Percentiles rank a stretch among this genome's conserved stretches.
Evolutionary conservation across 2,797 vertebrate genomes (phyloP).

Genomic region (Odontamblyopus rebecca): DNA sequence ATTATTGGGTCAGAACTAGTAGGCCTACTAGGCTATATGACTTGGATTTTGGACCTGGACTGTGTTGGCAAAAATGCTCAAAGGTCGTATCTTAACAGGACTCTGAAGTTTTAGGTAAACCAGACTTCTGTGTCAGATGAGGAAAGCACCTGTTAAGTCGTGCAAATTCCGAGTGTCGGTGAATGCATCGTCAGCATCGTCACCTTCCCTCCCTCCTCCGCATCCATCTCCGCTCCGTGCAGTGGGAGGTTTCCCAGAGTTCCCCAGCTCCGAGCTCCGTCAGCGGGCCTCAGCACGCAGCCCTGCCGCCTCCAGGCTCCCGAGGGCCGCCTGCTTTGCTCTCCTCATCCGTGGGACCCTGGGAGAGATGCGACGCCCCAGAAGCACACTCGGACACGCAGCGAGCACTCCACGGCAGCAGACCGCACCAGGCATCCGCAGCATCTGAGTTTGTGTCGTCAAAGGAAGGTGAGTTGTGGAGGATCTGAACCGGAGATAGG

Average conservation of each 20-base stretch:
- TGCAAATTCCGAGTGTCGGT: neutral
- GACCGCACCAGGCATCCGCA: neutral
- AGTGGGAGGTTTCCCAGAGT: conserved; percentile 1
- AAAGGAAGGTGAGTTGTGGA: neutral
- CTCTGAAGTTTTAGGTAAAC: no score
- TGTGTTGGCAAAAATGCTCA: no score
- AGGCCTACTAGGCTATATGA: no score
- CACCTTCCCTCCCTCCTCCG: neutral
- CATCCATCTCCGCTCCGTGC: neutral
- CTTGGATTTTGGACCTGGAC: no score
- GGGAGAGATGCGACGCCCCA: conserved; percentile 8
- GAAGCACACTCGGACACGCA: neutral
- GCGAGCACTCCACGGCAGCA: neutral
- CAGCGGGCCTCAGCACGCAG: neutral
- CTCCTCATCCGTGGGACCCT: neutral
- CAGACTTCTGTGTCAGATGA: neutral
- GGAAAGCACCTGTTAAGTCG: neutral
- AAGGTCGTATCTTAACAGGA: no score
- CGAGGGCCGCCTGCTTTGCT: conserved; percentile 7
- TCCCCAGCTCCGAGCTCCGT: neutral
- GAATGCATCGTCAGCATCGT: neutral
- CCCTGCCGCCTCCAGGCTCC: conserved; percentile 4
- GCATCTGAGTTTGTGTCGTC: conserved; percentile 5
- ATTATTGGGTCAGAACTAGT: no score
- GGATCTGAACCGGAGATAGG: neutral